phyloP scores from a whole-genome alignment of 2,113 vertebrate species.

The Rutilus rutilus region DNA sequence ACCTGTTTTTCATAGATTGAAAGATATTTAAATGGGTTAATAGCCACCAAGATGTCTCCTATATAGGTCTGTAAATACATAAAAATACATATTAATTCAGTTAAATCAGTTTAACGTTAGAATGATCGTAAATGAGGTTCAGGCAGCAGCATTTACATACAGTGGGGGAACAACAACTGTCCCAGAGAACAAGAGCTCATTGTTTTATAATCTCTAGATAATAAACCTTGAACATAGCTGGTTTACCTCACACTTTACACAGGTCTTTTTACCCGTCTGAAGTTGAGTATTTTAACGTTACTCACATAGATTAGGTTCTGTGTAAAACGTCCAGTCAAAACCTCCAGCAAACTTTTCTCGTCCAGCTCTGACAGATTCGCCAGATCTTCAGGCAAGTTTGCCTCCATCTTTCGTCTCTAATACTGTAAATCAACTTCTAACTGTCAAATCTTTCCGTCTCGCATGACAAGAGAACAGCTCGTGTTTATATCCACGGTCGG shows the following conservation, averaged over 20 bases:
- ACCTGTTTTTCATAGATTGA: conserved; percentile 71
- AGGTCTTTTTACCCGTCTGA: neutral
- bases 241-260: neutral
- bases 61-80: conserved; percentile 67
- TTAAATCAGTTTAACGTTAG: neutral
- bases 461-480: neutral
- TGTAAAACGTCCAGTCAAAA: conserved; percentile 64
- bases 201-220: neutral
- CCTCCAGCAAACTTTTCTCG: conserved; percentile 66
- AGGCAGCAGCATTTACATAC: neutral
- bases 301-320: conserved; percentile 69
- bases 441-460: neutral
- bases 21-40: conserved; percentile 76
- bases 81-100: neutral
- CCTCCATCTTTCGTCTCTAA: conserved; percentile 51
- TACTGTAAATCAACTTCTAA: neutral
- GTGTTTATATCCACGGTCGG: neutral
- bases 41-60: conserved; percentile 73
- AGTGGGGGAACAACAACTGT: neutral
- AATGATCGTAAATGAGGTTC: neutral
- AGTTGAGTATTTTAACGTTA: conserved; percentile 1
- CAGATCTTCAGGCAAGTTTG: conserved; percentile 59
- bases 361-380: conserved; percentile 68
- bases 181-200: conserved; percentile 5
- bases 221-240: neutral